Percentiles rank a stretch among this genome's conserved stretches.
Evolutionary conservation across 2,797 vertebrate species (phyloP).

Genomic region (Tragopan temminckii): DNA sequence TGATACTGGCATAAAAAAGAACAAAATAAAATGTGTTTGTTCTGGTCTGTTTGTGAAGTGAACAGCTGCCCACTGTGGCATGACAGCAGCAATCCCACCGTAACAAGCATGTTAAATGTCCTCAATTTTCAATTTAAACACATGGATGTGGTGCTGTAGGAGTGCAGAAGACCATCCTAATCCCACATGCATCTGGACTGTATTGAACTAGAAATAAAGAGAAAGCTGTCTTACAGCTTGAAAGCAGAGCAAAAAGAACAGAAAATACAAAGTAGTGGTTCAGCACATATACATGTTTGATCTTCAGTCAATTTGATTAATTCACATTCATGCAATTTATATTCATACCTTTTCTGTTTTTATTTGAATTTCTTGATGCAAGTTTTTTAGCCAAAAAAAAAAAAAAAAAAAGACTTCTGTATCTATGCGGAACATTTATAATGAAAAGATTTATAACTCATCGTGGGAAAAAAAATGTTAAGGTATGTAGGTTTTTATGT

Average conservation of each 20-base stretch:
- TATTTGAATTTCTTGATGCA: background rate
- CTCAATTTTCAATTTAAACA: background rate
- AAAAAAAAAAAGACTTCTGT: background rate
- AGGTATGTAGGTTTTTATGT: background rate
- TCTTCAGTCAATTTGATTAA: background rate
- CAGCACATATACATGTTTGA: background rate
- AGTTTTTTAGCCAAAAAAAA: background rate
- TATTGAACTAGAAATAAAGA: background rate
- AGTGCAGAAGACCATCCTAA: background rate
- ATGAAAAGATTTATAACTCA: background rate
- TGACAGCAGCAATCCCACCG: background rate
- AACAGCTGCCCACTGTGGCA: background rate
- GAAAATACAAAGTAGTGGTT: background rate
- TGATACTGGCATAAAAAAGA: background rate
- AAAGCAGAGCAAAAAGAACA: slow-evolving; percentile 15
- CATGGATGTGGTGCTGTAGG: background rate
- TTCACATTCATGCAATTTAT: slow-evolving; percentile 1
- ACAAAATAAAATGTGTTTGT: background rate
- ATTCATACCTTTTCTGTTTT: background rate
- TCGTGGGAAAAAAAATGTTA: background rate
- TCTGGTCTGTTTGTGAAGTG: slow-evolving; percentile 9
- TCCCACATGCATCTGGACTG: background rate
- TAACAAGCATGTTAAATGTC: background rate
- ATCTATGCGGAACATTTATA: background rate
- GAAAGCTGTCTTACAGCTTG: background rate